Base-by-base conservation (phyloP, 2,797 vertebrate species). In the Acanthurus lineatus region DNA sequence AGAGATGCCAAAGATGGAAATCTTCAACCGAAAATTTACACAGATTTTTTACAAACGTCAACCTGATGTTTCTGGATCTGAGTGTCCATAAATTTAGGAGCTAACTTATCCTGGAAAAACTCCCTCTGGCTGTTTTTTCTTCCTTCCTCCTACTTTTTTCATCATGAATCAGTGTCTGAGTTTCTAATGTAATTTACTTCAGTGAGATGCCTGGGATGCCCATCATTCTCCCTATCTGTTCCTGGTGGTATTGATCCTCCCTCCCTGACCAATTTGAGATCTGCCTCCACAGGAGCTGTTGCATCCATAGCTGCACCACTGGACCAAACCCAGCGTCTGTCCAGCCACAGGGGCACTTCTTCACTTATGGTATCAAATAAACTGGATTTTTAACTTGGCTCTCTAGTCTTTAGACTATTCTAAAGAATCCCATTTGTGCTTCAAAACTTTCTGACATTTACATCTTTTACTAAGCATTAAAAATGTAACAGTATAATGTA, bases 121-220 rank as follows among this genome's bases (percentile, higher is more conserved):
- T 81, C 76, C 69, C 78, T 76, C 64, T 69, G 67, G 75, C 73
- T 58, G 62, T 79, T 90, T 76, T 84, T 77, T 53, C 61, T 32
- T 53, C 62, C 57, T 9, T 61, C 58, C 48, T 69, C 32, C 40
- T 25, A 20, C 44, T 62, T 78, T 74, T 88, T 84, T 73, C 63
- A 74, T 85, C 81, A 81, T 89, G 89, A 91, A 90, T 90, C 89
- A 88, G 85, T 87, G 79, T 89, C 86, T 85, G 78, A 81, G 86
- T 86, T 87, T 89, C 83, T 89, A 90, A 92, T 93, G 82, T 90
- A 90, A 93, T 93, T 90, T 90, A 85, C 81, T 90, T 91, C 84
- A 82, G 88, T 80, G 80, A 82, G 86, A 90, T 86, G 85, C 88
- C 81, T 62, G 83, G 69, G 80, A 90, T 90, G 86, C 88, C 91